Base-by-base conservation (phyloP, 2,113 vertebrate species). In the Pteruthius melanotis region DNA sequence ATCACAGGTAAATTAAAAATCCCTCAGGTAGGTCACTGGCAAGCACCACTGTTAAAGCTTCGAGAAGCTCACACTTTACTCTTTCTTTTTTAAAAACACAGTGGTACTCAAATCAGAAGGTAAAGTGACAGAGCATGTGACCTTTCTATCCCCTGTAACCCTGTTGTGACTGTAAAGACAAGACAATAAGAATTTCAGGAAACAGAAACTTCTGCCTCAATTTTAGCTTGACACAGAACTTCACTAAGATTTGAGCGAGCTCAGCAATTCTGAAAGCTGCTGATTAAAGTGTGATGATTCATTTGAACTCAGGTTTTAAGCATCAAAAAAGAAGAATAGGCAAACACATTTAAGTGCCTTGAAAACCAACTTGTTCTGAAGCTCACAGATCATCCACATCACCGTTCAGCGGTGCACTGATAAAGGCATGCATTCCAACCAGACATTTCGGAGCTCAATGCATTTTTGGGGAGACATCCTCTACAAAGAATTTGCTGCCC, bases 401-500 rank as follows among this genome's bases (percentile, higher is more conserved):
- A 5, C 84, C 10, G 57, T 16, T 54, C 35, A 28, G 66, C 1
- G 39, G 42, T n/a, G 74, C 77, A 57, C 87, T 37, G 47, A 35
- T 45, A 75, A 79, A 18, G 8, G 13, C 97, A 98, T 97, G 97
- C 96, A 95, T 85, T 94, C 91, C 71, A 76, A 92, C 50, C 44
- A 60, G 61, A 76, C 77, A 54, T 47, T 56, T 53, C 0, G 0
- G 42, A 87, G 66, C 44, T 76, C 7, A 24, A 64, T 5, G 37
- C 53, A 35, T 49, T 92, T 92, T 24, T 66, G 39, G 80, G 60
- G 30, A 74, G 40, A 60, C 35, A 83, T 79, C 71, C 70, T 71
- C 72, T 26, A 21, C 61, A 59, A 39, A 83, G 64, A 49, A 59
- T 71, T 91, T 65, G 75, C 76, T 70, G 85, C 85, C 42, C 19